Evolutionary conservation across 1,140 invertebrate genomes (phyloP), one percentile per base, ranked within the genome.

Genomic region (Pachypsylla venusta): DNA sequence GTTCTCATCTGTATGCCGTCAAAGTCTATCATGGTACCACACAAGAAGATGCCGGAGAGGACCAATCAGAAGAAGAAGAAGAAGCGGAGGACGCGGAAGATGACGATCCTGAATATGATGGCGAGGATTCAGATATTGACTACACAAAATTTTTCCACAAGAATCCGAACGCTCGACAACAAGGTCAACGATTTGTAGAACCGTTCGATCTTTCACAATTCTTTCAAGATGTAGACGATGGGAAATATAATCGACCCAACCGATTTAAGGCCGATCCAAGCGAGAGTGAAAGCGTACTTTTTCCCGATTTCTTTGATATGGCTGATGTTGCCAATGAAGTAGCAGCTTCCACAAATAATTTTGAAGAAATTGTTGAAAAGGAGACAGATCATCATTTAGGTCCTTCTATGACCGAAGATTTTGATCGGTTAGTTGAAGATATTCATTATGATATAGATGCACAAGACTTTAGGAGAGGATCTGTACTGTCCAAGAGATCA

Each of bases 221-320:
- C n/a, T 48, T 48, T n/a, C 4, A 22, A 48, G 42, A 48, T n/a
- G 42, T 48, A 48, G 42, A 48, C 22, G 42, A n/a, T 5, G 42
- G 42, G 3, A 48, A 48, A 19, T 48, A 48, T 22, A 48, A 48
- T 48, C 16, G 16, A 48, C 16, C 16, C 5, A 48, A n/a, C 16
- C 16, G 22, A 48, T 48, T 5, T n/a, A 48, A 22, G 22, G 16
- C n/a, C 5, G 42, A 48, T 48, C 42, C 42, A 7, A 48, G 42
- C 22, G 5, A 19, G n/a, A 48, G 42, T 48, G 4, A 48, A 48
- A 48, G 42, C 22, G 16, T 19, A 19, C 16, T 19, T 5, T 48
- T 48, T 22, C 42, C 42, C 22, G 42, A 48, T 48, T 48, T 48
- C 22, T 48, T 48, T 48, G 42, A 48, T 19, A n/a, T n/a, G n/a